A percentile compares a stretch with the other conserved stretches of the same genome.
Conservation (phyloP, 35 echinoderm and acorn worm genomes). For the Lytechinus variegatus region DNA sequence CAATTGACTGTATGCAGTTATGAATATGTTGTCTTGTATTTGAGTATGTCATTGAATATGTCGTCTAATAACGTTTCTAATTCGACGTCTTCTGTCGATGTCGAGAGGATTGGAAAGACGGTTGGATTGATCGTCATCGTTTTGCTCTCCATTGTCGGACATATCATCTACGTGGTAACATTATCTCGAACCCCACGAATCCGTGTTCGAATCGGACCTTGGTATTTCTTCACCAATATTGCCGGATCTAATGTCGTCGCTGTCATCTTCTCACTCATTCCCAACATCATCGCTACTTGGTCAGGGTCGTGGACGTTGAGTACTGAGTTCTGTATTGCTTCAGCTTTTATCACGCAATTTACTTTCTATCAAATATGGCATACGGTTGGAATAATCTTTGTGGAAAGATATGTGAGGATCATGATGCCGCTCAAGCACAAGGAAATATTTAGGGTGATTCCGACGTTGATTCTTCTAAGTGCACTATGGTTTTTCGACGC, state of each 20-base stretch:
- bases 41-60: neutral
- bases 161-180: slow-evolving; percentile 24
- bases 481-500: slow-evolving; percentile 64
- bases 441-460: slow-evolving; percentile 54
- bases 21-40: neutral
- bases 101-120: slow-evolving; percentile 14
- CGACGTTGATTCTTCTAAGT: slow-evolving; percentile 50
- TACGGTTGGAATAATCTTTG: slow-evolving; percentile 53
- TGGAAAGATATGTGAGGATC: slow-evolving; percentile 65
- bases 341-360: slow-evolving; percentile 44
- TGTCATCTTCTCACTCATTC: slow-evolving; percentile 55
- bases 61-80: neutral
- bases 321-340: slow-evolving; percentile 44
- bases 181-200: neutral
- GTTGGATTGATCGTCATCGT: slow-evolving; percentile 25
- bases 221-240: slow-evolving; percentile 50
- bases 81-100: neutral
- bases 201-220: slow-evolving; percentile 30
- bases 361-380: slow-evolving; percentile 57
- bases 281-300: slow-evolving; percentile 45
- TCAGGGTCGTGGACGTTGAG: slow-evolving; percentile 44
- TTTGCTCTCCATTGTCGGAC: slow-evolving; percentile 20
- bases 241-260: slow-evolving; percentile 45
- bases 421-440: slow-evolving; percentile 53
- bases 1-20: no score